Conservation (phyloP, 2,888 invertebrate species). For the Brachypterus glaber region DNA sequence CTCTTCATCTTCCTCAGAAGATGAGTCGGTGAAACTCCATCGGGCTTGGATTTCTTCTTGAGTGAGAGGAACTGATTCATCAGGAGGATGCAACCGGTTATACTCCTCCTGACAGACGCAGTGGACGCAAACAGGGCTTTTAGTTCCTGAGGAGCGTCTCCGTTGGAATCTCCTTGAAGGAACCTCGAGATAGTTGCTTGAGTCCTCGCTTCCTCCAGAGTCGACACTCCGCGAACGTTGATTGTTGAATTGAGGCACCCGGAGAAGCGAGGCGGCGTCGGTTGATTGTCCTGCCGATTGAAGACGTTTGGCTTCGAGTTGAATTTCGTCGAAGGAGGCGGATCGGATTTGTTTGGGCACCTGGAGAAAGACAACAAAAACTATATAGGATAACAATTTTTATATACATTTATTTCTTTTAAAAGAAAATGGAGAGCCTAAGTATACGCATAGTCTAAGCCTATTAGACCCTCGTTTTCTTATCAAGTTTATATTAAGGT, state of each 20-base stretch:
- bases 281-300: constrained; percentile 31
- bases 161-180: constrained; percentile 54
- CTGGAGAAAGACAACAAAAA: no score
- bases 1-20: constrained; percentile 40
- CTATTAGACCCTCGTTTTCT: no score
- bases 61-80: constrained; percentile 36
- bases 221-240: constrained; percentile 75
- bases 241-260: constrained; percentile 55
- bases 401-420: no score
- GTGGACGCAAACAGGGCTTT: constrained; percentile 65
- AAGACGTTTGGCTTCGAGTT: constrained; percentile 63
- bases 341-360: constrained; percentile 77
- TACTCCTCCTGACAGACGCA: constrained; percentile 70
- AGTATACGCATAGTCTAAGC: no score
- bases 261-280: constrained; percentile 43
- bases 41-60: constrained; percentile 19
- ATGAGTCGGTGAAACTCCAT: constrained; percentile 46
- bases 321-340: constrained; percentile 84
- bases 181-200: constrained; percentile 45
- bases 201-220: constrained; percentile 61
- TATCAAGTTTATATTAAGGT: no score
- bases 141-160: constrained; percentile 54
- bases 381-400: no score
- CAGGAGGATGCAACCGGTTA: constrained; percentile 46
- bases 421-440: no score